Evolutionary conservation across 2,888 invertebrate species (phyloP), one percentile per base, ranked within the genome.

Genomic region (Muscina levida): DNA sequence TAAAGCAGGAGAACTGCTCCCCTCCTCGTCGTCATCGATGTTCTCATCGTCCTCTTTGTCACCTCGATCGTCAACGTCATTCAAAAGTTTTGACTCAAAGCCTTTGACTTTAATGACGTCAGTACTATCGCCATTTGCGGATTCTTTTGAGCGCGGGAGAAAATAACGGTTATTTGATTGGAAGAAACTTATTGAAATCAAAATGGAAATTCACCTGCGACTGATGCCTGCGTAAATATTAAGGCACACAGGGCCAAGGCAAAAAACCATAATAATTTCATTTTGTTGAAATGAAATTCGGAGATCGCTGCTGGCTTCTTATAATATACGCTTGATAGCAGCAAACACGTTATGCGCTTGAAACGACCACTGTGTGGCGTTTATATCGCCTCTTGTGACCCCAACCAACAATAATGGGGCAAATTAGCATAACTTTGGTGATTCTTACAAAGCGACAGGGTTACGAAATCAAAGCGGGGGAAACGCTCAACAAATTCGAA

Each of bases 181-280:
- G 2, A 6, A 11, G 22, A 11, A 19, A 19, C 5, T 17, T 19
- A 19, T 19, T 51, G n/a, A 11, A 13, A n/a, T 44, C 5, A 44
- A 8, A 8, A 22, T 17, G 51, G 37, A 37, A 62, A 19, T 22
- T 80, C 77, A 82, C 80, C 80, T 68, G 82, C 80, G 10, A 37
- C 42, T 11, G 71, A 15, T 17, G 71, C 15, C 53, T 67, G 15
- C 82, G 68, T 26, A 13, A 83, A 79, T 19, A 84, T 37, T 13
- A 85, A 72, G 46, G 84, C 84, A 79, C 85, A 85, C 2, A 86
- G 80, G 83, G 84, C 83, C 73, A 85, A 13, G 3, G 84, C 82
- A 37, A 67, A 82, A 59, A 73, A 84, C 66, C 67, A 85, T 62
- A 59, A 82, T 67, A 77, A 85, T 65, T 65, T 85, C 83, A 72